Evolutionary conservation across 2,113 vertebrate genomes (phyloP).

Genomic region (Bufo gargarizans): DNA sequence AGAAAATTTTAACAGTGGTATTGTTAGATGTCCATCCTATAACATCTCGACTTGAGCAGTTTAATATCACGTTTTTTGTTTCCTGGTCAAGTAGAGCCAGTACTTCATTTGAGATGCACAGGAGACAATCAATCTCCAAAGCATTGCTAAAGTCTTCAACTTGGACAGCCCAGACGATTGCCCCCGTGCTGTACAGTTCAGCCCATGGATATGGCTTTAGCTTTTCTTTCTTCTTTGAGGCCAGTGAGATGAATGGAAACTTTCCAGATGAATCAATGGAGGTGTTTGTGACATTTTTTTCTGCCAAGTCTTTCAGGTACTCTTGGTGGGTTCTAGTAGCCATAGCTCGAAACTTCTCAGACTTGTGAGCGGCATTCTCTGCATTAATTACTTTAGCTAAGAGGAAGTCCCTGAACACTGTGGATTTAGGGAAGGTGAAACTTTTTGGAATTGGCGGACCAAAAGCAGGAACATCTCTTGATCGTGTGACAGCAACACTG

Average conservation of each 20-base stretch:
- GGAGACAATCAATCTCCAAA: slow-evolving; percentile 86
- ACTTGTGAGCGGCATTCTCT: slow-evolving; percentile 96
- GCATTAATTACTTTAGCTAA: slow-evolving; percentile 95
- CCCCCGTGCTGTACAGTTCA: slow-evolving; percentile 88
- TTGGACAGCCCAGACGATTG: slow-evolving; percentile 87
- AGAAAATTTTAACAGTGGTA: slow-evolving; percentile 90
- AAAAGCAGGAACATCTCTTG: slow-evolving; percentile 93
- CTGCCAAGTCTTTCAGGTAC: slow-evolving; percentile 92
- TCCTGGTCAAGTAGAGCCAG: slow-evolving; percentile 90
- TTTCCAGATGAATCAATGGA: slow-evolving; percentile 92
- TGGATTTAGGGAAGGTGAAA: slow-evolving; percentile 94
- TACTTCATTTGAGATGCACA: slow-evolving; percentile 91
- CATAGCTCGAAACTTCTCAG: slow-evolving; percentile 95
- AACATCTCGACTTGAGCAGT: slow-evolving; percentile 91
- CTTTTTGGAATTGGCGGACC: slow-evolving; percentile 93
- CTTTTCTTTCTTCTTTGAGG: slow-evolving; percentile 93
- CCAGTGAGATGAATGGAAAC: slow-evolving; percentile 93
- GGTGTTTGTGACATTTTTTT: slow-evolving; percentile 93
- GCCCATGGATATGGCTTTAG: slow-evolving; percentile 86
- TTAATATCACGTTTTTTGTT: slow-evolving; percentile 89
- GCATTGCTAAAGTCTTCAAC: slow-evolving; percentile 91
- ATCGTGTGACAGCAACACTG: slow-evolving; percentile 93
- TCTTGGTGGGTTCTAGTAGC: slow-evolving; percentile 94
- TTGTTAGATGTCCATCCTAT: slow-evolving; percentile 94
- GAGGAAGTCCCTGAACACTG: slow-evolving; percentile 96